Percentiles rank a stretch among this genome's conserved stretches.
Evolutionary conservation across 2,797 vertebrate genomes (phyloP).

Genomic region (Parauchenoglanis punctatus): DNA sequence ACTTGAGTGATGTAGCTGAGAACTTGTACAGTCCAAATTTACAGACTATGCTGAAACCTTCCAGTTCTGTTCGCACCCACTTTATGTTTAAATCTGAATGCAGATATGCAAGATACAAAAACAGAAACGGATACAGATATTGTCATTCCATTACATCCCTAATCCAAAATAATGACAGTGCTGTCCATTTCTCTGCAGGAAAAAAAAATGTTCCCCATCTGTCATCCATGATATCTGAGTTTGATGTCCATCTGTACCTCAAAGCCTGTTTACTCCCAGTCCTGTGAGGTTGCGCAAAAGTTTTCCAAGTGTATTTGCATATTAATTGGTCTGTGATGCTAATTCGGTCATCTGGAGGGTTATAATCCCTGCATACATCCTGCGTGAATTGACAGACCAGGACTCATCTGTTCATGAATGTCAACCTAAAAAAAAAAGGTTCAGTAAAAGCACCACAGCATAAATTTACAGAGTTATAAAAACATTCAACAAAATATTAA

Average conservation of each 20-base stretch:
- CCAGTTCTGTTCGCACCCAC: not conserved
- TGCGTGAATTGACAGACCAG: not conserved
- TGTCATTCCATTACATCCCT: not conserved
- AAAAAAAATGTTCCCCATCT: slow-evolving; percentile 45
- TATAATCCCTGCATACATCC: slow-evolving; percentile 17
- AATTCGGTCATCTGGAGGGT: slow-evolving; percentile 38
- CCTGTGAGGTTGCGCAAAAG: slow-evolving; percentile 46
- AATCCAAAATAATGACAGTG: slow-evolving; percentile 16
- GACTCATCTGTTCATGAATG: slow-evolving; percentile 4
- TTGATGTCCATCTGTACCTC: slow-evolving; percentile 60
- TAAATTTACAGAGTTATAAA: not conserved
- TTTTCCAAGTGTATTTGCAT: slow-evolving; percentile 48
- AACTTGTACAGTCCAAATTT: not conserved
- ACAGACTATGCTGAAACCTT: not conserved
- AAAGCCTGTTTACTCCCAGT: slow-evolving; percentile 48
- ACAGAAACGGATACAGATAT: not conserved
- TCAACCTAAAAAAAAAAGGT: not conserved
- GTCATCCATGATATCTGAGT: slow-evolving; percentile 44
- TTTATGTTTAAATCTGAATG: not conserved
- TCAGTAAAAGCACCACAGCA: not conserved
- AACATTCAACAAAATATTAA: not conserved
- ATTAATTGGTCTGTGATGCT: slow-evolving; percentile 50
- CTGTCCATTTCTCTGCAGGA: slow-evolving; percentile 27
- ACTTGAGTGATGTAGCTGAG: not conserved
- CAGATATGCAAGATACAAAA: not conserved